Conservation (phyloP, 2,797 vertebrate species). For the Xenops minutus region DNA sequence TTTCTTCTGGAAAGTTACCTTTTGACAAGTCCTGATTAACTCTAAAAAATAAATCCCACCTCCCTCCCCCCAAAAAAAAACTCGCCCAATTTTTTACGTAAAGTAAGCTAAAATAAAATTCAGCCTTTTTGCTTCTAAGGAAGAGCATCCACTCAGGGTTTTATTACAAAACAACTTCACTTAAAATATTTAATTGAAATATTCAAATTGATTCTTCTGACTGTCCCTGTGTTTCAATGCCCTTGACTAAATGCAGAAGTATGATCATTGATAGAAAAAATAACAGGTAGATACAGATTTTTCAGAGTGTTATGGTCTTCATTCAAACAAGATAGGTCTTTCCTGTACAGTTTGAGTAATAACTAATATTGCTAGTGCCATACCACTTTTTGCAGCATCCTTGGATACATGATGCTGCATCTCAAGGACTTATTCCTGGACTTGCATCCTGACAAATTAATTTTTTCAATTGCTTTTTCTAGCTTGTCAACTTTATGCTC, state of each 20-base stretch:
- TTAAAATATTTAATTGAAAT: neutral
- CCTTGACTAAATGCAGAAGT: neutral
- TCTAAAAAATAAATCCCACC: neutral
- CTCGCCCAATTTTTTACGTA: neutral
- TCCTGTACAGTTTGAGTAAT: neutral
- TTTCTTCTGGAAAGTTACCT: neutral
- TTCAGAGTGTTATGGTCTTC: neutral
- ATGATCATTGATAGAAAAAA: neutral
- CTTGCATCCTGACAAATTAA: slow-evolving; percentile 19
- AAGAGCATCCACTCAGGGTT: neutral
- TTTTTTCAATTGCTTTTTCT: slow-evolving; percentile 50
- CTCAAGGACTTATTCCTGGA: slow-evolving; percentile 16
- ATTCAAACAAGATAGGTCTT: neutral
- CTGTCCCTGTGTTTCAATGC: neutral
- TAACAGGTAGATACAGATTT: neutral
- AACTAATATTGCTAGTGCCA: neutral
- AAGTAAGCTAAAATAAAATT: neutral
- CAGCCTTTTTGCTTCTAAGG: neutral
- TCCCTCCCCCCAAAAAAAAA: neutral
- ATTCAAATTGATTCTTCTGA: neutral
- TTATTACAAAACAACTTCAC: neutral
- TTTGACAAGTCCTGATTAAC: neutral
- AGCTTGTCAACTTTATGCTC: slow-evolving; percentile 4
- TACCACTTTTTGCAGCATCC: neutral
- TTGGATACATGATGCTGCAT: slow-evolving; percentile 12